Evolutionary conservation across 2,888 invertebrate genomes (phyloP).

Genomic region (Drosophila prolongata): DNA sequence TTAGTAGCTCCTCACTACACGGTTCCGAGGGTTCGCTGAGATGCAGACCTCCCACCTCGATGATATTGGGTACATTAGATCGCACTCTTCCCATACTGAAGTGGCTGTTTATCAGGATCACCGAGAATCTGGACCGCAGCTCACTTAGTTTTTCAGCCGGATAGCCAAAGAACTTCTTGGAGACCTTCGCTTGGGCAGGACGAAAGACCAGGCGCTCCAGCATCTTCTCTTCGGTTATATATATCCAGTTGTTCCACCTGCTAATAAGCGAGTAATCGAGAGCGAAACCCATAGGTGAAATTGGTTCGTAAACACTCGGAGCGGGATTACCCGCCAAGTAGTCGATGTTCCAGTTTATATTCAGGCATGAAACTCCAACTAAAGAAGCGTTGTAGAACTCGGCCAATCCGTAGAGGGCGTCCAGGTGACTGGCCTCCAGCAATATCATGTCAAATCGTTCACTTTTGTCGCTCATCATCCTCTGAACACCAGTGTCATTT

Average conservation of each 20-base stretch:
- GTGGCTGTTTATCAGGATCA: constrained; percentile 81
- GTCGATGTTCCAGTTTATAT: constrained; percentile 58
- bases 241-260: constrained; percentile 52
- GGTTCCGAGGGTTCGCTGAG: constrained; percentile 36
- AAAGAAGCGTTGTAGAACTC: constrained; percentile 71
- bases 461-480: constrained; percentile 11
- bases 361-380: constrained; percentile 64
- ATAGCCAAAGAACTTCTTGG: constrained; percentile 44
- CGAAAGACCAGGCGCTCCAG: constrained; percentile 46
- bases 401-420: constrained; percentile 81
- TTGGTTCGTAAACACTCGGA: constrained; percentile 62
- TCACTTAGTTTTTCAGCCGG: constrained; percentile 35
- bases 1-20: constrained; percentile 51
- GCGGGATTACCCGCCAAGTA: constrained; percentile 66
- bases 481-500: constrained; percentile 7
- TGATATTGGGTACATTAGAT: constrained; percentile 74
- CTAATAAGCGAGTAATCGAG: constrained; percentile 25
- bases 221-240: constrained; percentile 60
- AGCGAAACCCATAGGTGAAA: constrained; percentile 41
- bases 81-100: constrained; percentile 72
- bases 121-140: constrained; percentile 65
- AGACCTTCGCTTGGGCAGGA: constrained; percentile 47
- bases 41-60: constrained; percentile 81
- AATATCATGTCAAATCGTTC: constrained; percentile 56
- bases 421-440: constrained; percentile 58